A percentile compares a stretch with the other conserved stretches of the same genome.
Conservation (phyloP, 2,888 invertebrate genomes). For the Pachliopta kotzebuea region DNA sequence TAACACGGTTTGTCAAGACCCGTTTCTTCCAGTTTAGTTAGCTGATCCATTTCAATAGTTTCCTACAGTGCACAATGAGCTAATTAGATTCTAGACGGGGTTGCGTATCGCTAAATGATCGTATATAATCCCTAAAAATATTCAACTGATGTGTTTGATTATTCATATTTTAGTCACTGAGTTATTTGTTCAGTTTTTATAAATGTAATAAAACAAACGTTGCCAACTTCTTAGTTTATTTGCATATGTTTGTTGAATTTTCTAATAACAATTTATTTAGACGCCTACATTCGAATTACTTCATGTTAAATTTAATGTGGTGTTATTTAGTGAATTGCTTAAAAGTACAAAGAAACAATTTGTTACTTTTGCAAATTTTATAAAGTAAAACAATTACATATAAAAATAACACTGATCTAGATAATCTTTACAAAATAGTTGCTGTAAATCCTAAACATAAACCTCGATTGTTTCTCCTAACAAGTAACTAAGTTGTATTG, state of each 20-base stretch:
- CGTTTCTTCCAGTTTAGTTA: slow-evolving; percentile 33
- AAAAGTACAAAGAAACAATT: slow-evolving; percentile 85
- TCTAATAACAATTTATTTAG: slow-evolving; percentile 77
- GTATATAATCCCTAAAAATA: slow-evolving; percentile 42
- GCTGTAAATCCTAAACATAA: slow-evolving; percentile 67
- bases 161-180: slow-evolving; percentile 74
- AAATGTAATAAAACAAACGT: slow-evolving; percentile 74
- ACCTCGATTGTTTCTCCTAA: slow-evolving; percentile 56
- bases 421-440: slow-evolving; percentile 74
- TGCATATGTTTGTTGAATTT: slow-evolving; percentile 78
- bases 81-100: slow-evolving; percentile 52
- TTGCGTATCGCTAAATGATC: slow-evolving; percentile 44
- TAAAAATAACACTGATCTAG: slow-evolving; percentile 64
- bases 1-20: slow-evolving; percentile 38
- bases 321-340: slow-evolving; percentile 84
- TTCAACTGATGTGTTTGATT: slow-evolving; percentile 61
- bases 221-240: slow-evolving; percentile 79
- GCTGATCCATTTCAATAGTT: slow-evolving; percentile 28
- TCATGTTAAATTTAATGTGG: slow-evolving; percentile 73
- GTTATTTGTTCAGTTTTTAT: slow-evolving; percentile 74
- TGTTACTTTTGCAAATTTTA: slow-evolving; percentile 88
- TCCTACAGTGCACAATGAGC: slow-evolving; percentile 53
- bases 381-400: slow-evolving; percentile 78
- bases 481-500: slow-evolving; percentile 50
- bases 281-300: slow-evolving; percentile 66